These are phyloP conservation scores for Arrhamphus sclerolepis DNA, from an alignment of 2,797 vertebrate genomes.

Conservation along the genomic window DNA sequence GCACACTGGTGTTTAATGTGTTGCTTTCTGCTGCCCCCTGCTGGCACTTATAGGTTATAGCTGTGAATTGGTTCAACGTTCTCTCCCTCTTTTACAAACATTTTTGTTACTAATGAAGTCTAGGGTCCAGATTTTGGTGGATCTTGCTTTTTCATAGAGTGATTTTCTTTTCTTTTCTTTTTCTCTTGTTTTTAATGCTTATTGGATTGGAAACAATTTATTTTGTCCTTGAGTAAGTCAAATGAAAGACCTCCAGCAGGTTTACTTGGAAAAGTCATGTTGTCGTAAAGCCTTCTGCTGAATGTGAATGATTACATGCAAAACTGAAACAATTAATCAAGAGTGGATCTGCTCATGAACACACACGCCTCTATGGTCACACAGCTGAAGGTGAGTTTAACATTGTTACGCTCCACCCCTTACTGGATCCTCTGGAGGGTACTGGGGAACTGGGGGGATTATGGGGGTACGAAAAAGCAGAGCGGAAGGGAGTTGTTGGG, in stretches of 20 bases:
- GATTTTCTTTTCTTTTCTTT: too few relatives aligned
- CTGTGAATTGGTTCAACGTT: neutral
- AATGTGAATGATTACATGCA: constrained; percentile 23
- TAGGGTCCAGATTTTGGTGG: neutral
- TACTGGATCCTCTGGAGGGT: constrained; percentile 21
- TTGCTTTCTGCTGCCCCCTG: constrained; percentile 61
- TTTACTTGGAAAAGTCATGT: constrained; percentile 55
- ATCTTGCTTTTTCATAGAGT: neutral
- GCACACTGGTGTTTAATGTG: neutral
- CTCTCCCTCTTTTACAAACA: too few relatives aligned
- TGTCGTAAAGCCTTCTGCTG: constrained; percentile 46
- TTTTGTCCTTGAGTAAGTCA: neutral
- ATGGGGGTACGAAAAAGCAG: neutral
- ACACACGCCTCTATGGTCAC: constrained; percentile 5
- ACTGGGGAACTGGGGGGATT: too few relatives aligned
- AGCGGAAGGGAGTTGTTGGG: constrained; percentile 19
- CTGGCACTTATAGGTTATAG: constrained; percentile 18
- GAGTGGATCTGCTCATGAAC: constrained; percentile 25
- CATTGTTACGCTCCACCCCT: constrained; percentile 38
- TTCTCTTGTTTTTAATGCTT: neutral
- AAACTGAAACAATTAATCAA: constrained; percentile 62
- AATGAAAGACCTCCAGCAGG: constrained; percentile 7
- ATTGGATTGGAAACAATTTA: too few relatives aligned
- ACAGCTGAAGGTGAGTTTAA: constrained; percentile 50
- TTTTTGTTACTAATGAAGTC: too few relatives aligned